A percentile compares a stretch with the other conserved stretches of the same genome.
Conservation (phyloP, 2,797 vertebrate genomes). For the Adelosebastes latens region DNA sequence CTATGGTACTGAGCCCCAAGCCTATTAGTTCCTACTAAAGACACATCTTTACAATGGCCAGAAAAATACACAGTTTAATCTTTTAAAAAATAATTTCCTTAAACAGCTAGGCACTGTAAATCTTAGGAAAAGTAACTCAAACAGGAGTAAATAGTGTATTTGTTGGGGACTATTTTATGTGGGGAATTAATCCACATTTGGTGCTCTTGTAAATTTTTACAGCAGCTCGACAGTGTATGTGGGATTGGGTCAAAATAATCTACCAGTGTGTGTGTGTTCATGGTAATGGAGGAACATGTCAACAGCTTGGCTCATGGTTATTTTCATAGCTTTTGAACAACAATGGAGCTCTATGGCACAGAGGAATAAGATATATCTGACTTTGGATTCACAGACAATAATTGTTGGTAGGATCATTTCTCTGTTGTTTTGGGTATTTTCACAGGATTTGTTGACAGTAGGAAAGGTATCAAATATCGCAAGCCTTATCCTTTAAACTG, state of each 20-base stretch:
- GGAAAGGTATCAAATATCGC: background rate
- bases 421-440: background rate
- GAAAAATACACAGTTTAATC: background rate
- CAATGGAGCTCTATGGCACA: background rate
- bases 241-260: background rate
- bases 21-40: background rate
- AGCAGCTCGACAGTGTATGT: background rate
- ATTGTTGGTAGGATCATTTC: background rate
- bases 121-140: too few species aligned
- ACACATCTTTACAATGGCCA: background rate
- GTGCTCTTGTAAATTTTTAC: background rate
- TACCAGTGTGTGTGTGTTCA: background rate
- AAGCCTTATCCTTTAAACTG: constrained; percentile 4
- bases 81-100: background rate
- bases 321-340: background rate
- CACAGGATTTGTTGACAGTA: background rate
- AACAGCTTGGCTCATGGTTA: background rate
- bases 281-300: background rate
- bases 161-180: background rate
- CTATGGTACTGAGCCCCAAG: background rate
- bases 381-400: background rate
- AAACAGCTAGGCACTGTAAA: background rate
- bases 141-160: too few species aligned
- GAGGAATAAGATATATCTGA: background rate
- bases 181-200: background rate